phyloP scores from a whole-genome alignment of 2,797 vertebrate genomes.

The Platalea minor region DNA sequence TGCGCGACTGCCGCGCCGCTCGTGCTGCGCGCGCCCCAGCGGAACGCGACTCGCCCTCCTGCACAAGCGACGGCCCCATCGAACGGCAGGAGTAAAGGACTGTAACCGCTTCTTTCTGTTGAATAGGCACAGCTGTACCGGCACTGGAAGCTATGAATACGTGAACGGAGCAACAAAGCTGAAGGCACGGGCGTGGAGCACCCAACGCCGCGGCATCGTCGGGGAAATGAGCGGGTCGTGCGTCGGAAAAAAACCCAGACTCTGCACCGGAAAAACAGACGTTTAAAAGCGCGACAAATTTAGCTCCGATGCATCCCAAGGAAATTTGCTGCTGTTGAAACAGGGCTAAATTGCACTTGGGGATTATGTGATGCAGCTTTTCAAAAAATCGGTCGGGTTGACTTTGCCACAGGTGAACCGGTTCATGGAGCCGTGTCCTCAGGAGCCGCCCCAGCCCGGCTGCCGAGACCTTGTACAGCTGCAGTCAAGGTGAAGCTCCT shows the following conservation, averaged over 20 bases:
- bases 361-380: neutral
- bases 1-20: accelerated
- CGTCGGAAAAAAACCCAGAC: neutral
- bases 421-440: accelerated
- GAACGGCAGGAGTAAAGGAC: neutral
- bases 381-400: neutral
- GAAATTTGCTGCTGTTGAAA: neutral
- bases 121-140: neutral
- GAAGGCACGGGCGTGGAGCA: neutral
- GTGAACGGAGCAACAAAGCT: neutral
- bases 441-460: neutral
- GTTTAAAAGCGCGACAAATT: neutral
- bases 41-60: accelerated
- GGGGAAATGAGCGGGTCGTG: accelerated
- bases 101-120: accelerated
- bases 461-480: neutral
- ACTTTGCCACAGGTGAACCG: neutral
- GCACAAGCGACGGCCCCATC: neutral
- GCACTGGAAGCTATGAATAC: neutral
- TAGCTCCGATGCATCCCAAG: neutral
- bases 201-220: accelerated
- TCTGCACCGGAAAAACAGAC: neutral
- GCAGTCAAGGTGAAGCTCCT: neutral
- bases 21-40: accelerated
- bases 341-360: neutral